A percentile compares a stretch with the other conserved stretches of the same genome.
These are phyloP conservation scores for Esox masquinongy DNA, from an alignment of 2,797 vertebrate genomes.

Conservation along the genomic window DNA sequence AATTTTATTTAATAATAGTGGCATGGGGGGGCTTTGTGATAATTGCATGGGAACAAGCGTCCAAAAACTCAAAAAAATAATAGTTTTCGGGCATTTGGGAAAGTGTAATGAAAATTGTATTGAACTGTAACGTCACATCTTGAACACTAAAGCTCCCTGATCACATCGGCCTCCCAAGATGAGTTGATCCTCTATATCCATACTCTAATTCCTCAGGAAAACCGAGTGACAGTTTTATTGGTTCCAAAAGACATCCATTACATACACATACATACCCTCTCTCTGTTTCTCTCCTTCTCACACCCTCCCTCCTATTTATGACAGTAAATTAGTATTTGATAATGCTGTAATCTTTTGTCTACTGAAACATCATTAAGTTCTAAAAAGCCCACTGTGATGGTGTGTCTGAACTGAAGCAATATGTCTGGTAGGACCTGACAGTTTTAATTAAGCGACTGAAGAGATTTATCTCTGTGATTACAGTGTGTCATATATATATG, in stretches of 20 bases:
- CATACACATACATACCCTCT: background rate
- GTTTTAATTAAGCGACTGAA: constrained; percentile 3
- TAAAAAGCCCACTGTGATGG: background rate
- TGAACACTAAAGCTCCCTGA: background rate
- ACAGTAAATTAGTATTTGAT: constrained; percentile 9
- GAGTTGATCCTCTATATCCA: constrained; percentile 28
- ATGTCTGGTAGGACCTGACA: background rate
- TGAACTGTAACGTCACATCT: background rate
- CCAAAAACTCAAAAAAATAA: too few relatives aligned
- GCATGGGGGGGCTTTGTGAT: too few relatives aligned
- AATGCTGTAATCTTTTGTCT: constrained; percentile 8
- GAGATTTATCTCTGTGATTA: constrained; percentile 2
- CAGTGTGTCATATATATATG: background rate
- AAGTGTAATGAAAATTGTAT: too few relatives aligned
- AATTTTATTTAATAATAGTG: too few relatives aligned
- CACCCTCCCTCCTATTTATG: background rate
- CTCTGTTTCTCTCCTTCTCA: background rate
- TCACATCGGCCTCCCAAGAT: constrained; percentile 10
- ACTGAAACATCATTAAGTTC: background rate
- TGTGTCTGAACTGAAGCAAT: background rate
- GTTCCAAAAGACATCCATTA: constrained; percentile 16
- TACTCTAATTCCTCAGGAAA: constrained; percentile 20
- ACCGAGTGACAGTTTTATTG: constrained; percentile 21
- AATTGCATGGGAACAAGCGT: too few relatives aligned
- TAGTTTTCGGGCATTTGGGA: too few relatives aligned